Evolutionary conservation across 2,113 vertebrate species (phyloP), one percentile per base, ranked within the genome.

Genomic region (Misgurnus anguillicaudatus): DNA sequence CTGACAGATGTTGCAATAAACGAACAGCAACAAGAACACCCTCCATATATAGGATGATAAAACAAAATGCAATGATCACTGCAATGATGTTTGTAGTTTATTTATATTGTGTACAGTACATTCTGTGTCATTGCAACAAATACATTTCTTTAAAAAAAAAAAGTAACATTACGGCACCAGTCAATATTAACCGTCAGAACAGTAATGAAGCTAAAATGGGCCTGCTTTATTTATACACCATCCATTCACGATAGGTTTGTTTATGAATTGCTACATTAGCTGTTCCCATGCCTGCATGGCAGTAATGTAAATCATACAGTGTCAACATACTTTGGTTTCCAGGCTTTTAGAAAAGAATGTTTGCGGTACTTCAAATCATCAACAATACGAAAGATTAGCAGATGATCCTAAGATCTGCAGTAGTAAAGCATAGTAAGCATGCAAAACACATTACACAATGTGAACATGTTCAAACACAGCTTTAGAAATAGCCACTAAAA

Each of bases 211-310:
- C 57, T 47, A 47, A 36, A 62, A 47, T 17, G 7, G 8, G 41
- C 41, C 14, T 61, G 13, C 13, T 58, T 61, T 61, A 45, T 62
- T 74, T 21, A 74, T 45, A 45, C 7, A 47, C 31, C 7, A 62
- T 60, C 36, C 0, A 45, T 61, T 74, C 47, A 31, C 38, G 45
- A 39, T 9, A 17, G 16, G 60, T 9, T 24, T 5, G 47, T 17
- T 41, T 61, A 39, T 45, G 17, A 47, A 14, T 31, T 65, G 62
- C 51, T 67, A 24, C 70, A 67, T 73, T 67, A 79, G 65, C n/a
- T 47, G 42, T 60, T 78, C 78, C 78, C 86, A 87, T 77, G 65
- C 58, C 76, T 75, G 84, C 79, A 82, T 71, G 79, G 57, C 62
- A 47, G 62, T 48, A 62, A 36, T 48, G 62, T 19, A 48, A 80